Base-by-base conservation (phyloP, 2,113 vertebrate genomes). In the Heteronetta atricapilla region DNA sequence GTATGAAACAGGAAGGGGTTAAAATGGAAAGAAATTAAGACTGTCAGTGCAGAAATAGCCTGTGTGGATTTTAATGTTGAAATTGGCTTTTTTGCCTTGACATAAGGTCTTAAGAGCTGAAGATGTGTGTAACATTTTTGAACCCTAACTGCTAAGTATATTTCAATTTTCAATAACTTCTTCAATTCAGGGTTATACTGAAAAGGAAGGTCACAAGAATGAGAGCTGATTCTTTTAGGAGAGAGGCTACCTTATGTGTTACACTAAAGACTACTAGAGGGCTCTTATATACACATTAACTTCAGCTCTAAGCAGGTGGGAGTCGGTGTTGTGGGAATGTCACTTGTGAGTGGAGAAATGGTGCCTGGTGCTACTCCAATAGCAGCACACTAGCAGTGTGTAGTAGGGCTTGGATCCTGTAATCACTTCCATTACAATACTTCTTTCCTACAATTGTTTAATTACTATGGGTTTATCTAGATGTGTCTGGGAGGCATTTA, bases 381-480 rank as follows among this genome's bases (percentile, higher is more conserved):
- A 73, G n/a, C 60, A 50, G 55, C 21, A 15, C 4, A 19, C 46
- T 58, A 7, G 40, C 3, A 3, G 1, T 15, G 12, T 10, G 0
- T 11, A 8, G 17, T 6, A 38, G 46, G 56, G 18, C 46, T 78
- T 28, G 20, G n/a, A 29, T 20, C 15, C 21, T 63, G 74, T 66
- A 17, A 8, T 31, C 46, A 22, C 66, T 87, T 42, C 44, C 33
- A 33, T 2, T 26, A 18, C 52, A 69, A 29, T 55, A 59, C 25
- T 36, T 23, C 50, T 72, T 73, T 55, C 53, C n/a, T 67, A 4
- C 46, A 31, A 0, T 17, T 3, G 1, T 77, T 83, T 19, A 52
- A n/a, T 60, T 88, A 52, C 40, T 67, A 14, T 46, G 29, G 3
- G 11, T 69, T 68, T 36, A 5, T 77, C 40, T 28, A 55, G 70